A percentile compares a stretch with the other conserved stretches of the same genome.
These are phyloP conservation scores for Lacanobia oleracea DNA, from an alignment of 2,888 invertebrate genomes.

Conservation along the genomic window DNA sequence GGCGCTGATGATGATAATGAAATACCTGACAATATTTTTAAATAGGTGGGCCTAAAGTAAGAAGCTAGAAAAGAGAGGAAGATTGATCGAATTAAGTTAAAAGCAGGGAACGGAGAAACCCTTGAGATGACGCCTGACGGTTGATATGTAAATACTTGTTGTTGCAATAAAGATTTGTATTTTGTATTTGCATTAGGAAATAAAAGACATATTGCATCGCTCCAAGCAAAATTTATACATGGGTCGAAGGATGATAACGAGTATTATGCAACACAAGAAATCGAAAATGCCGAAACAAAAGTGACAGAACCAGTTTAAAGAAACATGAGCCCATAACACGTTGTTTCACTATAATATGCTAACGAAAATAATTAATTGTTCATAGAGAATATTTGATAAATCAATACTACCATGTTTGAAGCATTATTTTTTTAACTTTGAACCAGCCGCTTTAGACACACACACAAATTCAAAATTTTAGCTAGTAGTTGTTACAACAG, in stretches of 20 bases:
- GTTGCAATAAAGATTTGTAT: no score
- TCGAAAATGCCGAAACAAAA: constrained; percentile 19
- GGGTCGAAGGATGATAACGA: neutral
- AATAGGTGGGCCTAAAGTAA: neutral
- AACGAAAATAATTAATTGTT: constrained; percentile 13
- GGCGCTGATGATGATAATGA: neutral
- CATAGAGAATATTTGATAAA: neutral
- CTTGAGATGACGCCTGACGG: neutral
- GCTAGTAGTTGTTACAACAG: neutral
- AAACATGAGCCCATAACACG: neutral
- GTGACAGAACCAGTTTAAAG: constrained; percentile 7
- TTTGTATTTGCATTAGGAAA: neutral
- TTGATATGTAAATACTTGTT: no score
- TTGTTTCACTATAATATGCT: neutral
- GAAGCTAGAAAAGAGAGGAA: neutral
- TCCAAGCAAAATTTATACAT: neutral
- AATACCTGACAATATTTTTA: neutral
- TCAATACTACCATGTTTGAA: neutral
- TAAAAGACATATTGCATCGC: neutral
- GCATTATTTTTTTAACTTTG: constrained; percentile 4
- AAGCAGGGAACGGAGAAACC: neutral
- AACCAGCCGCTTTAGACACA: no score
- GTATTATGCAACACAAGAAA: constrained; percentile 2
- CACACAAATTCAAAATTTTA: neutral
- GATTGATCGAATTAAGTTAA: neutral